Conservation (phyloP, 1,140 invertebrate genomes). For the Drosophila lacteicornis region DNA sequence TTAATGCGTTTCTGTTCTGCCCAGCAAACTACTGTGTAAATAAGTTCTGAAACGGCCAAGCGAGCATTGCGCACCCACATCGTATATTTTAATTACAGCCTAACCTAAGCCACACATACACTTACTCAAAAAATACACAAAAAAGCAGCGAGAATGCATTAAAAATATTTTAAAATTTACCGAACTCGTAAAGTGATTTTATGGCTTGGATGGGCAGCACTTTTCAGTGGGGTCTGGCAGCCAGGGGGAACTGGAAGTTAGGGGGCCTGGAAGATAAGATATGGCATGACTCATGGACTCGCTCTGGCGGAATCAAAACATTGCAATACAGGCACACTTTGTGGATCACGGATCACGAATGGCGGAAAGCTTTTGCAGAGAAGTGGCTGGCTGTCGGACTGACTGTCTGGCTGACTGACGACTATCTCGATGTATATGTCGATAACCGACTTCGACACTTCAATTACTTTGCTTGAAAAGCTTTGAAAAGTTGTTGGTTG, state of each 20-base stretch:
- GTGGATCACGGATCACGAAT: constrained; percentile 5
- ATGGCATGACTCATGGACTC: constrained; percentile 23
- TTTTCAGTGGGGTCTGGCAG: not conserved
- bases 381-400: not conserved
- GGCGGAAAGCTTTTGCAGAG: constrained; percentile 30
- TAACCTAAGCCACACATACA: constrained; percentile 73
- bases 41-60: constrained; percentile 63
- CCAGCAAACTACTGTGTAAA: constrained; percentile 59
- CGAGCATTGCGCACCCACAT: constrained; percentile 59
- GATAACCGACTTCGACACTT: constrained; percentile 33
- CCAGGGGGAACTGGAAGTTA: constrained; percentile 20
- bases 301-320: constrained; percentile 14
- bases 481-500: constrained; percentile 37
- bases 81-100: constrained; percentile 70
- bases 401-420: not conserved
- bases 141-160: constrained; percentile 45
- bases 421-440: constrained; percentile 25
- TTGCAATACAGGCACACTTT: constrained; percentile 3
- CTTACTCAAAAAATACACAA: constrained; percentile 31
- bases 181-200: constrained; percentile 1
- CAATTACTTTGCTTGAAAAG: constrained; percentile 29
- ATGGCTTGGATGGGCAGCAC: constrained; percentile 34
- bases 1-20: constrained; percentile 32
- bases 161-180: constrained; percentile 43
- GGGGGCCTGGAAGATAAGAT: constrained; percentile 38